Conservation (phyloP, 2,888 invertebrate species). For the Zeuzera pyrina region DNA sequence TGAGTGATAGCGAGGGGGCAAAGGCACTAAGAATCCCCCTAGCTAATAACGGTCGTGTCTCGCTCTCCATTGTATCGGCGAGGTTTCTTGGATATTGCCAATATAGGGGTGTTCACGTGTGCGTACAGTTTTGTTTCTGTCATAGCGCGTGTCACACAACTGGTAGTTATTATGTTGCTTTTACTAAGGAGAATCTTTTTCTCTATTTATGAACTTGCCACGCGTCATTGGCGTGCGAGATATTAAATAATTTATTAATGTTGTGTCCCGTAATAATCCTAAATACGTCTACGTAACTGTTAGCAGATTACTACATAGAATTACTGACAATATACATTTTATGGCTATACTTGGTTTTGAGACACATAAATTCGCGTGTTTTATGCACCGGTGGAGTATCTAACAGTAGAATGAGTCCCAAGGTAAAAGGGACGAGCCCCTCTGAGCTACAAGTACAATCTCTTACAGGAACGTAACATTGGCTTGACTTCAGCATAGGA, state of each 20-base stretch:
- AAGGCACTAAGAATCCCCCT: conserved; percentile 53
- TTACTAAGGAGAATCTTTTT: too few relatives aligned
- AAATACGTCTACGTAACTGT: too few relatives aligned
- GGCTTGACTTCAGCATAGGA: too few relatives aligned
- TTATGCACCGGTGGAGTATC: conserved; percentile 35
- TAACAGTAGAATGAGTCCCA: conserved; percentile 44
- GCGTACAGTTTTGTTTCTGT: conserved; percentile 55
- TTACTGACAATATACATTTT: conserved; percentile 7
- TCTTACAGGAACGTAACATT: too few relatives aligned
- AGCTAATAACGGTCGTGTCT: conserved; percentile 64
- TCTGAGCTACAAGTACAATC: too few relatives aligned
- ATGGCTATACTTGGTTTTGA: conserved; percentile 6
- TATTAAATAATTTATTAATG: too few relatives aligned
- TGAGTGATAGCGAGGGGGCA: conserved; percentile 67
- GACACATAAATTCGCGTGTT: conserved; percentile 25
- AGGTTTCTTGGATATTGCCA: conserved; percentile 69
- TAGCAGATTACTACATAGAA: too few relatives aligned
- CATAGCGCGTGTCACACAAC: conserved; percentile 32
- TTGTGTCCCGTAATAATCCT: too few relatives aligned
- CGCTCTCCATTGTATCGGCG: conserved; percentile 59
- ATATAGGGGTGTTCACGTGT: conserved; percentile 61
- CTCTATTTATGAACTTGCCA: too few relatives aligned
- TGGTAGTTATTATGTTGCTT: conserved; percentile 21
- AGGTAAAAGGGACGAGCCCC: conserved; percentile 31
- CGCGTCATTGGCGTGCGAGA: too few relatives aligned